Evolutionary conservation across 2,888 invertebrate species (phyloP), one percentile per base, ranked within the genome.

Genomic region (Cryptosula pallasiana): DNA sequence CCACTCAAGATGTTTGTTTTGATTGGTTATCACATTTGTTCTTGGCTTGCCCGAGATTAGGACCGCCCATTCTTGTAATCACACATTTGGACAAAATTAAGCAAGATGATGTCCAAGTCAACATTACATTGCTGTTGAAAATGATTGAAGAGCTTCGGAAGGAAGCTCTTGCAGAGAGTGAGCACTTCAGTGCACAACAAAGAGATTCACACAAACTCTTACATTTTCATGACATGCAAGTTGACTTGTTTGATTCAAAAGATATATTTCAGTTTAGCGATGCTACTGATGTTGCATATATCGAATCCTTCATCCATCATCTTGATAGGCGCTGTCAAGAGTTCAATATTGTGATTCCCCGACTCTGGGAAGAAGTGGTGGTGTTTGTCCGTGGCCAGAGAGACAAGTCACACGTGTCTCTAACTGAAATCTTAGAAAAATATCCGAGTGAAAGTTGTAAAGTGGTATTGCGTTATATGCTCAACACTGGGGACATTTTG

Each of bases 1-100:
- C 55, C 25, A 55, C 55, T 55, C 55, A n/a, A n/a, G 25, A 55
- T 5, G 55, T 55, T n/a, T 55, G 55, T 55, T 55, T 55, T 55
- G 55, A 55, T n/a, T 55, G 55, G 55, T 3, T 55, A 25, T 55
- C 55, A 55, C 55, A 55, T n/a, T n/a, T 55, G 5, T 55, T n/a
- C 55, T 25, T 55, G 5, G 5, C 9, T 13, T 55, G 55, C 25
- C 55, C 55, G 5, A 55, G 55, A 25, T n/a, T 55, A 3, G 25
- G 25, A n/a, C 55, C n/a, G 3, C 55, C 55, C 23, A 5, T 55
- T 55, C 55, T 55, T 3, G n/a, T 55, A n/a, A 20, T 55, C 55
- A 55, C 55, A 13, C 5, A 55, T 25, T 5, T n/a, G 23, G 55
- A 55, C n/a, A 5, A 55, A 3, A n/a, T 55, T 55, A 25, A 13